Evolutionary conservation across 2,888 invertebrate genomes (phyloP).

Genomic region (Caenorhabditis sp.): DNA sequence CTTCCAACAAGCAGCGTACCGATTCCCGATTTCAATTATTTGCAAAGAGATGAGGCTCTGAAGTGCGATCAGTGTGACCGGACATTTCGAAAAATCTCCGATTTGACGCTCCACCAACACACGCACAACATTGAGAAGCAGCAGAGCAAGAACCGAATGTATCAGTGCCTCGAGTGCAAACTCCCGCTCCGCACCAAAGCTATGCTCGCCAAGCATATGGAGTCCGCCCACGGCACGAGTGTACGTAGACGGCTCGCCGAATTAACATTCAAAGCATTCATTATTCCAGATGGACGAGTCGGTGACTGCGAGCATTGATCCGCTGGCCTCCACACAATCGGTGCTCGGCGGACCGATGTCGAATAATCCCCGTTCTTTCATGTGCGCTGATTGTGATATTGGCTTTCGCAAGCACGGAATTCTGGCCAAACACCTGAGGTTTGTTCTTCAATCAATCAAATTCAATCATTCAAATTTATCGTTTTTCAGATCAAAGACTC

Average conservation of each 20-base stretch:
- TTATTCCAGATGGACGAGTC: conserved; percentile 64
- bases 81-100: conserved; percentile 88
- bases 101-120: conserved; percentile 72
- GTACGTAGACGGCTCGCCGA: too few species aligned
- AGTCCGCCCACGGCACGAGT: conserved; percentile 46
- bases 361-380: conserved; percentile 92
- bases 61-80: conserved; percentile 86
- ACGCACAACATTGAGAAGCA: conserved; percentile 80
- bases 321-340: conserved; percentile 60
- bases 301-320: conserved; percentile 56
- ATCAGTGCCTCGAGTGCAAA: conserved; percentile 79
- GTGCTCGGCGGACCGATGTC: conserved; percentile 58
- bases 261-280: too few species aligned
- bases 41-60: conserved; percentile 37
- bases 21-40: conserved; percentile 1
- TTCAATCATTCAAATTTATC: neutral
- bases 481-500: conserved; percentile 79
- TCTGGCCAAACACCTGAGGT: conserved; percentile 92
- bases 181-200: conserved; percentile 76
- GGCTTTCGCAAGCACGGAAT: conserved; percentile 96
- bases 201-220: conserved; percentile 75
- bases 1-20: neutral
- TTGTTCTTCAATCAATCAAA: neutral
- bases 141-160: conserved; percentile 79
- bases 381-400: conserved; percentile 94